Evolutionary conservation across 1,140 invertebrate genomes (phyloP).

Genomic region (Bursaphelenchus mucronatus): DNA sequence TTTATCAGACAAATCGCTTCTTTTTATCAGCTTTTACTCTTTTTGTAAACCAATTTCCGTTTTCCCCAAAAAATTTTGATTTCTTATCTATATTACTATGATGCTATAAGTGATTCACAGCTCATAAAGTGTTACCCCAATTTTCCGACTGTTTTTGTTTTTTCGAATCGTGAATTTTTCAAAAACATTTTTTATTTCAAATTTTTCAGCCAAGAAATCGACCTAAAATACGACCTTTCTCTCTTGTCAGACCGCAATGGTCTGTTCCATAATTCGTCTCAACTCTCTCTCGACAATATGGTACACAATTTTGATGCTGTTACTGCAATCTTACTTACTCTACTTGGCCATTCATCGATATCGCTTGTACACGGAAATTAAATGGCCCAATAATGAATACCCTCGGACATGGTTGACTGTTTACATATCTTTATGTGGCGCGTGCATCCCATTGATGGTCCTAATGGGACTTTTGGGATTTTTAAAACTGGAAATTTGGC

Average conservation of each 20-base stretch:
- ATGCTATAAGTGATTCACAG: too few species aligned
- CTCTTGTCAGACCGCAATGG: background rate
- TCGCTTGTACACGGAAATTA: conserved; percentile 56
- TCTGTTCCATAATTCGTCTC: conserved; percentile 17
- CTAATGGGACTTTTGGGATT: conserved; percentile 39
- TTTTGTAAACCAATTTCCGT: too few species aligned
- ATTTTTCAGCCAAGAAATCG: too few species aligned
- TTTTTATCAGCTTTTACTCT: too few species aligned
- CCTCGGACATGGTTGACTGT: conserved; percentile 46
- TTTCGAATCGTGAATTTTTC: too few species aligned
- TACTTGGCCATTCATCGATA: conserved; percentile 58
- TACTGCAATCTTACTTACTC: conserved; percentile 52
- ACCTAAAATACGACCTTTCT: too few species aligned
- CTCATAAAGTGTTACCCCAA: too few species aligned
- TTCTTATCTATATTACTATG: too few species aligned
- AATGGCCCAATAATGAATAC: conserved; percentile 57
- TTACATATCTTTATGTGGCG: conserved; percentile 43
- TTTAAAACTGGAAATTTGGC: conserved; percentile 59
- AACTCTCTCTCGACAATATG: conserved; percentile 42
- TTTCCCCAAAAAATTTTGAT: too few species aligned
- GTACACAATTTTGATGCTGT: conserved; percentile 43
- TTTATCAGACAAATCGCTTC: too few species aligned
- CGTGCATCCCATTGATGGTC: conserved; percentile 50
- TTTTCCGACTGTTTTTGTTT: too few species aligned
- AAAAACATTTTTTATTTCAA: too few species aligned